phyloP scores from a whole-genome alignment of 2,797 vertebrate genomes.

The Ctenopoma multispine region DNA sequence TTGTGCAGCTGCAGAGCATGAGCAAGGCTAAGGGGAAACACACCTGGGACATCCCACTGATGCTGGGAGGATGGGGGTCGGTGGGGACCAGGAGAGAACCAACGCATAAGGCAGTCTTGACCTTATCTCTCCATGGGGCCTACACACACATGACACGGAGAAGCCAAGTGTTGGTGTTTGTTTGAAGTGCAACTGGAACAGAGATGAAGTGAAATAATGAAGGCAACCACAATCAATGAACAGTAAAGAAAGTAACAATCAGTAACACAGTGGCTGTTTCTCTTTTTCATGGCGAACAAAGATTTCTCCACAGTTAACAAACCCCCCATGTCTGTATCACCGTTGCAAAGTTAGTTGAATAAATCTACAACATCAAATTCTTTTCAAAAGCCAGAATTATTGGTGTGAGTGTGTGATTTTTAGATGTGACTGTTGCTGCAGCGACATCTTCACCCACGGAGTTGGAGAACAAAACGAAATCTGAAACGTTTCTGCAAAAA shows the following conservation, averaged over 20 bases:
- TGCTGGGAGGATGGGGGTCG: conserved; percentile 68
- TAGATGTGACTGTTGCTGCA: conserved; percentile 1
- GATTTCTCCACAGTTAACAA: background rate
- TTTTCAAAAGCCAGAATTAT: background rate
- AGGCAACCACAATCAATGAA: background rate
- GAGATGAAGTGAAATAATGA: background rate
- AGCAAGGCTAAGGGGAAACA: conserved; percentile 81
- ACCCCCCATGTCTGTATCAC: background rate
- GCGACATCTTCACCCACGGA: conserved; percentile 48
- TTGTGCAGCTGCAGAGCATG: conserved; percentile 78
- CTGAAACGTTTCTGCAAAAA: conserved; percentile 93
- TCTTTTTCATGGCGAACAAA: background rate
- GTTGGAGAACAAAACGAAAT: conserved; percentile 87
- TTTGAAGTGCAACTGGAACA: background rate
- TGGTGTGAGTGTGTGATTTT: background rate
- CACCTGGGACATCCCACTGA: conserved; percentile 88
- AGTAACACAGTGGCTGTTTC: background rate
- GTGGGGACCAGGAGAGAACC: conserved; percentile 67
- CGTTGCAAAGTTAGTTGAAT: background rate
- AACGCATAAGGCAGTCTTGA: conserved; percentile 71
- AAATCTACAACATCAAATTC: too few relatives aligned
- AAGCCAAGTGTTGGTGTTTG: background rate
- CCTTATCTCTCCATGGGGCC: conserved; percentile 54
- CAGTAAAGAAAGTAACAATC: conserved; percentile 2
- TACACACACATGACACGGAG: conserved; percentile 25